These are phyloP conservation scores for Antechinus flavipes DNA, from an alignment of 2,113 vertebrate species.

Conservation along the genomic window DNA sequence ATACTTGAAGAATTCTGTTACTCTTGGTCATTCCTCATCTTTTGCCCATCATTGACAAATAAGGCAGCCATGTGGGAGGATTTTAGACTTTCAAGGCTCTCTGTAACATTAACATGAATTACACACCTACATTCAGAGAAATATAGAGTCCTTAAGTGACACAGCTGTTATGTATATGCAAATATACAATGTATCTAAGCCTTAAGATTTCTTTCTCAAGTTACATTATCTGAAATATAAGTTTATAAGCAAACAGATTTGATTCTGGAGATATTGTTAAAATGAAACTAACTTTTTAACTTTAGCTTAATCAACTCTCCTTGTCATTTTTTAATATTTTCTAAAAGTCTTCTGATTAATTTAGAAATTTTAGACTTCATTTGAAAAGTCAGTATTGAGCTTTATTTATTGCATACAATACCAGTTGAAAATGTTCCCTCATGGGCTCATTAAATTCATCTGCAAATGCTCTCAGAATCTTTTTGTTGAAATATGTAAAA, in stretches of 20 bases:
- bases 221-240: constrained; percentile 22
- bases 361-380: constrained; percentile 37
- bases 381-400: constrained; percentile 47
- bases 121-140: constrained; percentile 57
- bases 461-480: constrained; percentile 71
- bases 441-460: constrained; percentile 77
- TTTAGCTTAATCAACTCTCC: constrained; percentile 47
- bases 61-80: constrained; percentile 39
- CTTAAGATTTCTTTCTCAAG: constrained; percentile 68
- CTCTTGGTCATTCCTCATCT: neutral
- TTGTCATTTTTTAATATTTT: constrained; percentile 51
- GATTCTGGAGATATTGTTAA: constrained; percentile 25
- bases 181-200: constrained; percentile 59
- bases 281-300: constrained; percentile 28
- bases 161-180: constrained; percentile 62
- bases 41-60: neutral
- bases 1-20: constrained; percentile 12
- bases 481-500: constrained; percentile 78
- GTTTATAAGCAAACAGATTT: constrained; percentile 33
- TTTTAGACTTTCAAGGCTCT: constrained; percentile 47
- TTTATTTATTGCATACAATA: constrained; percentile 66
- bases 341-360: constrained; percentile 49
- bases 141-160: constrained; percentile 55
- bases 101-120: constrained; percentile 74
- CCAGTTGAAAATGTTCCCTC: constrained; percentile 71